phyloP scores from a whole-genome alignment of 2,797 vertebrate genomes.

The Neostethus bicornis region DNA sequence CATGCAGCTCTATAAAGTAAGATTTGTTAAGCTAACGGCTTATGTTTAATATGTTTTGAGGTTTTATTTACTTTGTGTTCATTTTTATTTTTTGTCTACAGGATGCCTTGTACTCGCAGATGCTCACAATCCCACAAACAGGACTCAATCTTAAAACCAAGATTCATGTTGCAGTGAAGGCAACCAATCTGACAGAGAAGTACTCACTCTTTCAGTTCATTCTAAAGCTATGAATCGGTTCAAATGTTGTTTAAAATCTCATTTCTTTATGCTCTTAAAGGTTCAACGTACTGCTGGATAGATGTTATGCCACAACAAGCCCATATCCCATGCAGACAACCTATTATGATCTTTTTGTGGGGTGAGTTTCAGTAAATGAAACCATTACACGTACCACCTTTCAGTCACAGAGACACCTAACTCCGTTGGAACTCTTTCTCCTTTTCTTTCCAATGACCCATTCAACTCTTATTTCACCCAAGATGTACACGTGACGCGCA shows the following conservation, averaged over 20 bases:
- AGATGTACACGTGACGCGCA: slow-evolving; percentile 65
- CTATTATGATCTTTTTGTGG: slow-evolving; percentile 76
- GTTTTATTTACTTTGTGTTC: not conserved
- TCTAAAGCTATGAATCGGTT: not conserved
- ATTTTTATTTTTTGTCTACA: slow-evolving; percentile 37
- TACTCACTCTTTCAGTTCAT: slow-evolving; percentile 21
- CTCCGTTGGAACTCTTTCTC: slow-evolving; percentile 1
- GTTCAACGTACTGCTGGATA: slow-evolving; percentile 77
- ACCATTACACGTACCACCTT: not conserved
- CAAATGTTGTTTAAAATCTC: not conserved
- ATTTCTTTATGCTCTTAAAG: slow-evolving; percentile 45
- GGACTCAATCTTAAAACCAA: slow-evolving; percentile 78
- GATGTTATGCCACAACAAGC: slow-evolving; percentile 71
- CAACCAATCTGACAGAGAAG: slow-evolving; percentile 76
- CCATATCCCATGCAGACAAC: slow-evolving; percentile 18
- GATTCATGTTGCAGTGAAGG: slow-evolving; percentile 77
- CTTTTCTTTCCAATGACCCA: not conserved
- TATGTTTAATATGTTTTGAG: not conserved
- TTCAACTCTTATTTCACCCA: slow-evolving; percentile 6
- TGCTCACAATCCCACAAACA: slow-evolving; percentile 59
- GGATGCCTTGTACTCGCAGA: slow-evolving; percentile 23
- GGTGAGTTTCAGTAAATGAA: slow-evolving; percentile 63
- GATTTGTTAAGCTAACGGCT: slow-evolving; percentile 19
- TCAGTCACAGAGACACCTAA: not conserved
- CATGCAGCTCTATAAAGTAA: slow-evolving; percentile 73